Percentiles rank a stretch among this genome's conserved stretches.
These are phyloP conservation scores for Syngnathus floridae DNA, from an alignment of 2,113 vertebrate genomes.

Conservation along the genomic window DNA sequence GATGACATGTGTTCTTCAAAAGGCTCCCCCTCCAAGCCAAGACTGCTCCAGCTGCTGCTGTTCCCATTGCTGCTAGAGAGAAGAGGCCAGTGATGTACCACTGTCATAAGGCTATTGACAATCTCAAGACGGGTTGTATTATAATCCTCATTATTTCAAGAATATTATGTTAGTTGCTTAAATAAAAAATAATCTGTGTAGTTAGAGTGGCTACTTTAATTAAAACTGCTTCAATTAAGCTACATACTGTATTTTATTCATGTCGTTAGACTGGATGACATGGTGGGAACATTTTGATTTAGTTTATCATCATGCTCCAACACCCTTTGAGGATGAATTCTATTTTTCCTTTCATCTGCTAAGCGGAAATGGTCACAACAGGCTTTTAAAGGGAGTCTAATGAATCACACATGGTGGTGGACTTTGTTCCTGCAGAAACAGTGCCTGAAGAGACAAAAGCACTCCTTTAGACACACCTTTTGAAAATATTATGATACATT, in stretches of 20 bases:
- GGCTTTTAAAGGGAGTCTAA: slow-evolving; percentile 33
- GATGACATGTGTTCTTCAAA: slow-evolving; percentile 96
- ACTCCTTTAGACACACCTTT: slow-evolving; percentile 58
- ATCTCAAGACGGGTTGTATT: not conserved
- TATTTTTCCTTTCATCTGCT: slow-evolving; percentile 14
- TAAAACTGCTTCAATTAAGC: slow-evolving; percentile 19
- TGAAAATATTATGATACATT: slow-evolving; percentile 61
- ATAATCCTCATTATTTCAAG: not conserved
- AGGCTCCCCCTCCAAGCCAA: slow-evolving; percentile 97
- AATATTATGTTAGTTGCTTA: not conserved
- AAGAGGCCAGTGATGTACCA: slow-evolving; percentile 64
- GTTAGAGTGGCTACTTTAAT: too few species aligned
- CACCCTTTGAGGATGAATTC: slow-evolving; percentile 1
- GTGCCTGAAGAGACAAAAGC: slow-evolving; percentile 31
- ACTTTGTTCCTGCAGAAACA: slow-evolving; percentile 48
- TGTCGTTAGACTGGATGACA: slow-evolving; percentile 16
- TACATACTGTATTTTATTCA: slow-evolving; percentile 10
- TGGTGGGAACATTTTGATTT: slow-evolving; percentile 14
- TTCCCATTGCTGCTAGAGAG: slow-evolving; percentile 97
- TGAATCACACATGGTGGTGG: slow-evolving; percentile 40
- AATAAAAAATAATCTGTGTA: too few species aligned
- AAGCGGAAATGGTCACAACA: slow-evolving; percentile 7
- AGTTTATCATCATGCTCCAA: slow-evolving; percentile 12
- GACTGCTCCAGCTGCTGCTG: slow-evolving; percentile 99
- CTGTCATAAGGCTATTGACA: not conserved